Conservation (phyloP, 2,888 invertebrate species). For the Acronicta aceris region DNA sequence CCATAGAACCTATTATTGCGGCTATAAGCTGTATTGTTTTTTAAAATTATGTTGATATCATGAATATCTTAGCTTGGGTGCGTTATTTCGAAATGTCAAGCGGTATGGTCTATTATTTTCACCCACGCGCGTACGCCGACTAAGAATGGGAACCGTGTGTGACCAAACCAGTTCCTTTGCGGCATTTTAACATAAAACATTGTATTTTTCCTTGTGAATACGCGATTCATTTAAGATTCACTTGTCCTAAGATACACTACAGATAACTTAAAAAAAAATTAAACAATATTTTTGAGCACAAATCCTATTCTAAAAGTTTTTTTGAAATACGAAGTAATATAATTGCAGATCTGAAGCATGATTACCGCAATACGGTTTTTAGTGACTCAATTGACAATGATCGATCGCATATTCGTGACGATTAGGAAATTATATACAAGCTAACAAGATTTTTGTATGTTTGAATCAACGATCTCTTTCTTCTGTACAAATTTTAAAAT, state of each 20-base stretch:
- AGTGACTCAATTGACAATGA: no score
- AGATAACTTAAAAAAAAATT: not conserved
- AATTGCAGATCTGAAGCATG: no score
- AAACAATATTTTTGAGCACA: no score
- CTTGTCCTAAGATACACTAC: not conserved
- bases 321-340: no score
- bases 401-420: no score
- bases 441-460: no score
- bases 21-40: conserved; percentile 36
- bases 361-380: no score
- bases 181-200: conserved; percentile 52
- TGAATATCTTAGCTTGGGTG: conserved; percentile 44
- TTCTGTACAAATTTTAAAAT: no score
- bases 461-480: no score
- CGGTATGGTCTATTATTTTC: conserved; percentile 77
- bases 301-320: no score
- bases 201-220: conserved; percentile 51
- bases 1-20: conserved; percentile 14
- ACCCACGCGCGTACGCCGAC: conserved; percentile 79
- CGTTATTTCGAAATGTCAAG: conserved; percentile 81
- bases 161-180: conserved; percentile 50
- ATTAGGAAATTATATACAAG: no score
- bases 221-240: conserved; percentile 27
- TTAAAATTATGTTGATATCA: conserved; percentile 41
- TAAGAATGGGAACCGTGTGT: conserved; percentile 63